Evolutionary conservation across 2,797 vertebrate species (phyloP).

Genomic region (Falco rusticolus): DNA sequence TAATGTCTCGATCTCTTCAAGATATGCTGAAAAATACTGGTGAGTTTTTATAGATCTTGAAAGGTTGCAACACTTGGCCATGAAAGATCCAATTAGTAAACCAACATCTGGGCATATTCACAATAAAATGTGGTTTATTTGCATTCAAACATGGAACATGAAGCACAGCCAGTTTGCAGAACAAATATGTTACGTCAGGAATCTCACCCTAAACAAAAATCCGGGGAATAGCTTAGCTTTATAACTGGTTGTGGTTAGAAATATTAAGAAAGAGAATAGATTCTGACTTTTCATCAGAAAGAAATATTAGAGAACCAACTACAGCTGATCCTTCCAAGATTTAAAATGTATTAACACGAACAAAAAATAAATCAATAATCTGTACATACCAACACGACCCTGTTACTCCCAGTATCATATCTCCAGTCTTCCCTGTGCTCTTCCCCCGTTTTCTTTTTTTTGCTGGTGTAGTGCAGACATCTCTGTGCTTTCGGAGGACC

Average conservation of each 20-base stretch:
- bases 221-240: background rate
- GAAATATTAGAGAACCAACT: background rate
- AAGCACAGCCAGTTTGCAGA: background rate
- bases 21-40: background rate
- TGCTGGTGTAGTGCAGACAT: background rate
- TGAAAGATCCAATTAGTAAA: background rate
- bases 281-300: background rate
- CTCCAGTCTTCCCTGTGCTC: background rate
- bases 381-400: background rate
- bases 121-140: background rate
- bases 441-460: background rate
- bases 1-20: background rate
- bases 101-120: background rate
- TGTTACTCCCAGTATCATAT: rapidly evolving
- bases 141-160: background rate
- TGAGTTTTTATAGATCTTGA: background rate
- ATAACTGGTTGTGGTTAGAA: background rate
- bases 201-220: background rate
- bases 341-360: background rate
- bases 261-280: background rate
- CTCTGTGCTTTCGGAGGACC: background rate
- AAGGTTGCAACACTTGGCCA: background rate
- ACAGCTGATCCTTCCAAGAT: background rate
- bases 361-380: background rate
- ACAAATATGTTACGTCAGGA: background rate